Conservation (phyloP, 2,113 vertebrate species). For the Platycercus adscitus region DNA sequence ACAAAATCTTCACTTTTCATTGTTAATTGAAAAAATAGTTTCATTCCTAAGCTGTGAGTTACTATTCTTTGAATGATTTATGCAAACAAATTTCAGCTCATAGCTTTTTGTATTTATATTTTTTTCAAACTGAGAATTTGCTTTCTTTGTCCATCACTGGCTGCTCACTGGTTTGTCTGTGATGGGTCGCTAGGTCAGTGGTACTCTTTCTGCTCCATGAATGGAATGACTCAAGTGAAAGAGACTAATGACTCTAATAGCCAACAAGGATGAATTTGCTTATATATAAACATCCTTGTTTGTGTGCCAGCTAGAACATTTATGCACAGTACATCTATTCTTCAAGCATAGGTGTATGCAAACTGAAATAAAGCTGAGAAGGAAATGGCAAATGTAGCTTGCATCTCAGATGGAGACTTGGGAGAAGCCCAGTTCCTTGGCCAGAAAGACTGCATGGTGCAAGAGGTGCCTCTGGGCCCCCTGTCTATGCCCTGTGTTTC, state of each 20-base stretch:
- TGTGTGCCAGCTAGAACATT: constrained; percentile 40
- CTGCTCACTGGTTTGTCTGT: constrained; percentile 2
- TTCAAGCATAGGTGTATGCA: constrained; percentile 50
- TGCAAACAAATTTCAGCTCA: not conserved
- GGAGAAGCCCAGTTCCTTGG: constrained; percentile 12
- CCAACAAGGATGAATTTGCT: constrained; percentile 57
- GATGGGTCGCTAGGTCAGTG: not conserved
- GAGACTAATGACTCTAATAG: constrained; percentile 63
- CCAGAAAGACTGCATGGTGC: not conserved
- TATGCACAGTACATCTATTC: constrained; percentile 28
- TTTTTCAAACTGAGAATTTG: not conserved
- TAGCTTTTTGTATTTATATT: not conserved
- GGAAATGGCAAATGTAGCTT: constrained; percentile 10
- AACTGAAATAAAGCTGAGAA: constrained; percentile 24
- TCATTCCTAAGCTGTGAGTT: not conserved
- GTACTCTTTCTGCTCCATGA: constrained; percentile 24
- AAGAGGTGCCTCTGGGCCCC: not conserved
- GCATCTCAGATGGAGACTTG: constrained; percentile 19
- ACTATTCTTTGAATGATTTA: not conserved
- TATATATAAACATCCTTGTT: constrained; percentile 63
- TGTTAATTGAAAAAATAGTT: fast-evolving
- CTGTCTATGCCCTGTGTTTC: not conserved
- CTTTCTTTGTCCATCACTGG: not conserved
- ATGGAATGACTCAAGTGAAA: constrained; percentile 50
- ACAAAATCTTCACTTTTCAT: fast-evolving